These are phyloP conservation scores for Bovichtus variegatus DNA, from an alignment of 2,797 vertebrate genomes.

Conservation along the genomic window DNA sequence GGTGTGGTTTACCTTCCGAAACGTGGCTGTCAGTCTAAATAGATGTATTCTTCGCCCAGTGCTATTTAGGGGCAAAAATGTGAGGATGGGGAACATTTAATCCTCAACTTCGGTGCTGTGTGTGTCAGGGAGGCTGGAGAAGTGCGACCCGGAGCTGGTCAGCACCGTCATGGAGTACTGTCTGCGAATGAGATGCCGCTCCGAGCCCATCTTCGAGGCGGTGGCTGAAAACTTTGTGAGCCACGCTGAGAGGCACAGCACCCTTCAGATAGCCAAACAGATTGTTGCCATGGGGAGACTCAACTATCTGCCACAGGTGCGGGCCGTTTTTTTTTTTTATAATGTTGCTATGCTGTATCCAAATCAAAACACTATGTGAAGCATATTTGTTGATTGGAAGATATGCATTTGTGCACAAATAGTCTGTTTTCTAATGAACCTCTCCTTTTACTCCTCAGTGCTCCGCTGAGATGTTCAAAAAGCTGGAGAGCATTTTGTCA, in stretches of 20 bases:
- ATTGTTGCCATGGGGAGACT: conserved; percentile 62
- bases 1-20: conserved; percentile 12
- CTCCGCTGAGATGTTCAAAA: conserved; percentile 61
- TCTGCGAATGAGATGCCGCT: conserved; percentile 56
- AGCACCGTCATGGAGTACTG: conserved; percentile 62
- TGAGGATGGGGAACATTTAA: fast-evolving
- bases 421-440: neutral
- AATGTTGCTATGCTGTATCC: neutral
- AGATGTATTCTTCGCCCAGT: neutral
- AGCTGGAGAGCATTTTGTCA: conserved; percentile 63
- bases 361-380: too few relatives aligned
- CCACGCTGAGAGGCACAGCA: conserved; percentile 47
- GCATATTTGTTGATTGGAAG: neutral
- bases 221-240: conserved; percentile 60
- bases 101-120: neutral
- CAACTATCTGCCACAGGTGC: conserved; percentile 64
- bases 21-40: neutral
- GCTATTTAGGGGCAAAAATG: too few relatives aligned
- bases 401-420: neutral
- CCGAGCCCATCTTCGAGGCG: conserved; percentile 51
- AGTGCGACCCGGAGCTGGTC: conserved; percentile 56
- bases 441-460: conserved; percentile 36
- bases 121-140: conserved; percentile 44
- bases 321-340: neutral
- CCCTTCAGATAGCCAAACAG: conserved; percentile 60